phyloP scores from a whole-genome alignment of 2,797 vertebrate genomes.

The Chaetophractus vellerosus region DNA sequence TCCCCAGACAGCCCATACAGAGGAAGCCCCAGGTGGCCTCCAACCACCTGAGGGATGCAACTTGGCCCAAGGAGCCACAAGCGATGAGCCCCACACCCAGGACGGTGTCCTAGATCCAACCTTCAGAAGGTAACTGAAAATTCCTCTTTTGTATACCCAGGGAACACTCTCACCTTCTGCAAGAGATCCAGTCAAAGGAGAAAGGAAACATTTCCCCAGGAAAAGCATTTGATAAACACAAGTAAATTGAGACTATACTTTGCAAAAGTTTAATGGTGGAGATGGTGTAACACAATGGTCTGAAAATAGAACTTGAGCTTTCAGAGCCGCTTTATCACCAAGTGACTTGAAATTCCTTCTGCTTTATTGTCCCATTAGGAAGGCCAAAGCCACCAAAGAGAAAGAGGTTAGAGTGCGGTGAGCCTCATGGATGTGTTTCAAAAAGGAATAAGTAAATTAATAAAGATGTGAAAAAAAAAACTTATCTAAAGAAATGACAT shows the following conservation, averaged over 20 bases:
- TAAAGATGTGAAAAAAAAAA: neutral
- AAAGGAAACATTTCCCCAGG: conserved; percentile 41
- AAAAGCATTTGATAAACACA: conserved; percentile 1
- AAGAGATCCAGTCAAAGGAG: neutral
- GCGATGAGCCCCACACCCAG: neutral
- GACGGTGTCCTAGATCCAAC: neutral
- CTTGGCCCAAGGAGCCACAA: neutral
- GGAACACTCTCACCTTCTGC: conserved; percentile 24
- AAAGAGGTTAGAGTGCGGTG: neutral
- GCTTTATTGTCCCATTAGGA: conserved; percentile 45
- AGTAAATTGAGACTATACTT: neutral
- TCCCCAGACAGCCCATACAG: neutral
- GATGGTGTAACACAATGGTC: neutral
- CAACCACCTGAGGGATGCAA: accelerated
- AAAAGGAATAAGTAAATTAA: conserved; percentile 55
- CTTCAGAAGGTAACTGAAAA: neutral
- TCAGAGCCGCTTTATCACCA: conserved; percentile 35
- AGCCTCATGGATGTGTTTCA: neutral
- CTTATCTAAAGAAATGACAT: conserved; percentile 2
- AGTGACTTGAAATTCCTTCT: conserved; percentile 55
- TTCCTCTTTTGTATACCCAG: conserved; percentile 4
- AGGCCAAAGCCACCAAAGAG: conserved; percentile 58
- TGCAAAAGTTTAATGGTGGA: neutral
- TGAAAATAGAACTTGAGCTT: conserved; percentile 61
- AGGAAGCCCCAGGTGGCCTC: neutral